Evolutionary conservation across 1,140 invertebrate genomes (phyloP).

Genomic region (Cecropterus lyciades): DNA sequence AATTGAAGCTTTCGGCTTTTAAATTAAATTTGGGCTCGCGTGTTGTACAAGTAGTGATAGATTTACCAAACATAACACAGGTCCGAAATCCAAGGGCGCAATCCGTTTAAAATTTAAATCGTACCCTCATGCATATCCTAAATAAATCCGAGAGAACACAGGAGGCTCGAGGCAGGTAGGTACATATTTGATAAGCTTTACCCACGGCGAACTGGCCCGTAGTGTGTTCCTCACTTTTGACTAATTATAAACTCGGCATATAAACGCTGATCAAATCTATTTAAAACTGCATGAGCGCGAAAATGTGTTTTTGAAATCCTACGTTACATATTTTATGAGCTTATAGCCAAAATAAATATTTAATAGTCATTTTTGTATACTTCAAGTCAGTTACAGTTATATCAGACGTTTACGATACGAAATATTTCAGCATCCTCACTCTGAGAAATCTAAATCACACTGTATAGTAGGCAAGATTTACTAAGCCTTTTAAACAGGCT

Average conservation of each 20-base stretch:
- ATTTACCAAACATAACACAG: conserved; percentile 75
- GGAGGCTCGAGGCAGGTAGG: conserved; percentile 65
- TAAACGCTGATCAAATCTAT: conserved; percentile 46
- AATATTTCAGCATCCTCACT: too few species aligned
- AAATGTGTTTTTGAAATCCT: neutral
- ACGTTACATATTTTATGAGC: too few species aligned
- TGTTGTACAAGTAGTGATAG: conserved; percentile 70
- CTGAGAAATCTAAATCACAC: too few species aligned
- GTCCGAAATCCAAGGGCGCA: conserved; percentile 77
- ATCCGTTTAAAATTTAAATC: conserved; percentile 84
- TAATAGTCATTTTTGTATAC: neutral
- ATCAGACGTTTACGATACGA: too few species aligned
- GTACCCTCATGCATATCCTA: conserved; percentile 83
- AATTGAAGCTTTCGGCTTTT: conserved; percentile 50
- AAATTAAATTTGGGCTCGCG: conserved; percentile 60
- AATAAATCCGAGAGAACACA: conserved; percentile 78
- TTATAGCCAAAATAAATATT: conserved; percentile 5
- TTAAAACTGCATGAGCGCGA: conserved; percentile 19
- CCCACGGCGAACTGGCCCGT: conserved; percentile 50
- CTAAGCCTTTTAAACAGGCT: too few species aligned
- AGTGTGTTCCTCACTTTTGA: conserved; percentile 65
- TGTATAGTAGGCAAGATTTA: too few species aligned
- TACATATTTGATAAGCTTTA: conserved; percentile 83
- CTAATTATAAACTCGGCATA: conserved; percentile 77
- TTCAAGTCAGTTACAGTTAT: too few species aligned